Evolutionary conservation across 2,113 vertebrate species (phyloP).

Genomic region (Petaurus breviceps): DNA sequence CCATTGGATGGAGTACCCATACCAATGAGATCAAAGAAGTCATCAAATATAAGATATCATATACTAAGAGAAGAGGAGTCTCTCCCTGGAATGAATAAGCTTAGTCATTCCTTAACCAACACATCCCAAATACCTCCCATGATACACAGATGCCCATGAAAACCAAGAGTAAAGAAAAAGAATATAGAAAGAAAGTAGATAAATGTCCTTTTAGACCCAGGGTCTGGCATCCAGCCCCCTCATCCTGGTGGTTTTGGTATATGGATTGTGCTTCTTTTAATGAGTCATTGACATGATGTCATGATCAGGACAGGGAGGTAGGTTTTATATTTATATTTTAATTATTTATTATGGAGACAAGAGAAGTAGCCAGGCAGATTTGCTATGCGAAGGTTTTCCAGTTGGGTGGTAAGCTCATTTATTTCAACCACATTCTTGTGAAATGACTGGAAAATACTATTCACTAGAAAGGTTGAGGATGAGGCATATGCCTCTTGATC

Average conservation of each 20-base stretch:
- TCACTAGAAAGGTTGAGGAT: constrained; percentile 17
- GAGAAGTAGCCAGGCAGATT: constrained; percentile 49
- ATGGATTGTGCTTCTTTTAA: neutral
- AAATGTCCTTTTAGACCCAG: neutral
- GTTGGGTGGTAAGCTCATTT: constrained; percentile 24
- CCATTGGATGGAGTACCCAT: neutral
- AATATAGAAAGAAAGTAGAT: neutral
- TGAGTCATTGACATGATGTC: neutral
- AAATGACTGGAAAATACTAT: neutral
- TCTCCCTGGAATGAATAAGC: neutral
- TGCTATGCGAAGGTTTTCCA: constrained; percentile 43
- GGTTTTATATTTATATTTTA: constrained; percentile 7
- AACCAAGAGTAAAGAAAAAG: constrained; percentile 1
- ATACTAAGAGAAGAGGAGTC: neutral
- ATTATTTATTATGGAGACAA: constrained; percentile 62
- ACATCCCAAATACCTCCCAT: neutral
- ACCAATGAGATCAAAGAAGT: neutral
- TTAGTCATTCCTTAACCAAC: neutral
- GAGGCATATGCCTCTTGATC: neutral
- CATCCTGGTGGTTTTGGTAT: constrained; percentile 19
- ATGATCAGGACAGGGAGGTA: neutral
- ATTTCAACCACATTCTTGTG: constrained; percentile 7
- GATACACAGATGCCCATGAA: neutral
- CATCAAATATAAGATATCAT: neutral
- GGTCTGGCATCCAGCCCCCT: constrained; percentile 48